Evolutionary conservation across 2,888 invertebrate species (phyloP).

Genomic region (Tenthredo amoena): DNA sequence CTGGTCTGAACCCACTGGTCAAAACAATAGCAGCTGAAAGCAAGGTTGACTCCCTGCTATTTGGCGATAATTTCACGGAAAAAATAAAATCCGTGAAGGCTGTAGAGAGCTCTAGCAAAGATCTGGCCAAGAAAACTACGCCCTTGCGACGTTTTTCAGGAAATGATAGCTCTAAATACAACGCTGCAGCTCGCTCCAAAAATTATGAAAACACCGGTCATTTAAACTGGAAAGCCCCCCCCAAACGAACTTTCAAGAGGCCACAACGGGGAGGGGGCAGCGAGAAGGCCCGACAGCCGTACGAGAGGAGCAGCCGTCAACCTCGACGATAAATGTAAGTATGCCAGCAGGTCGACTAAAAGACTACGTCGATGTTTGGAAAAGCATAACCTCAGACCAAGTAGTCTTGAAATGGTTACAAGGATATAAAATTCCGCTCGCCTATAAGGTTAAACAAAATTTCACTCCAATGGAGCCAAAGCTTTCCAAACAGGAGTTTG

Average conservation of each 20-base stretch:
- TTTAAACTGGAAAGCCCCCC: slow-evolving; percentile 19
- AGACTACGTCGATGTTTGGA: not conserved
- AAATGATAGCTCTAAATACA: slow-evolving; percentile 4
- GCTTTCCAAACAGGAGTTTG: not conserved
- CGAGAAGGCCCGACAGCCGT: not conserved
- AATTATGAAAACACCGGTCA: not conserved
- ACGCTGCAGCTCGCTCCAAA: not conserved
- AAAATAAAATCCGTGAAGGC: slow-evolving; percentile 40
- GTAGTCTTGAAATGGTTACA: not conserved
- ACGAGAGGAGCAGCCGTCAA: slow-evolving; percentile 1
- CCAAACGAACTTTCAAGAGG: not conserved
- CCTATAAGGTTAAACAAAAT: slow-evolving; percentile 21
- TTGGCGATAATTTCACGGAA: slow-evolving; percentile 49
- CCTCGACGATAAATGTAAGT: slow-evolving; percentile 11
- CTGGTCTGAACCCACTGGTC: slow-evolving; percentile 9
- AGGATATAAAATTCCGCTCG: slow-evolving; percentile 24
- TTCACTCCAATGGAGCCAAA: not conserved
- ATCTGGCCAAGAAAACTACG: slow-evolving; percentile 23
- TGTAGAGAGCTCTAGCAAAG: slow-evolving; percentile 44
- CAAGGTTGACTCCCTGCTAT: slow-evolving; percentile 15
- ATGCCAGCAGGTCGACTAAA: not conserved
- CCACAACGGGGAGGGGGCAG: slow-evolving; percentile 1
- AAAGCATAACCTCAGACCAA: slow-evolving; percentile 12
- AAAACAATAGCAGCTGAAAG: slow-evolving; percentile 35
- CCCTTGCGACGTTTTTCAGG: not conserved